These are phyloP conservation scores for Polypterus bichir DNA, from an alignment of 2,113 vertebrate species.

Conservation along the genomic window DNA sequence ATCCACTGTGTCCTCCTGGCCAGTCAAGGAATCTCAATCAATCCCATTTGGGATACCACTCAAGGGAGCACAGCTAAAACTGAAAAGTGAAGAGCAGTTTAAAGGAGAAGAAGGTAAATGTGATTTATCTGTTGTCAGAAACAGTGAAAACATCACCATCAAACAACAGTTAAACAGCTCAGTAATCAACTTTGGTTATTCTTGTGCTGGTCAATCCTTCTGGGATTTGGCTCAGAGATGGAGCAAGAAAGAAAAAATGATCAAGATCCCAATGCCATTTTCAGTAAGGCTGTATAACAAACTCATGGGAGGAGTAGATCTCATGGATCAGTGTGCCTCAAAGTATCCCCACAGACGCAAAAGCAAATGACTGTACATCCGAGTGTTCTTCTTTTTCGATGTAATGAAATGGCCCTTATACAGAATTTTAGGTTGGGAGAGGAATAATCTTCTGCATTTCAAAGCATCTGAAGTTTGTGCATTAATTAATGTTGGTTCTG, in stretches of 20 bases:
- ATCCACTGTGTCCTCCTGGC: too few relatives aligned
- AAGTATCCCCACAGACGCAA: slow-evolving; percentile 14
- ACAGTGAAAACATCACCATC: slow-evolving; percentile 14
- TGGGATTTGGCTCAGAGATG: slow-evolving; percentile 11
- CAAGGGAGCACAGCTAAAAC: slow-evolving; percentile 12
- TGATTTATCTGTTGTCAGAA: slow-evolving; percentile 15
- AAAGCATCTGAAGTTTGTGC: slow-evolving; percentile 15
- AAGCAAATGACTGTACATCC: slow-evolving; percentile 8
- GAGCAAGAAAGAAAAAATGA: slow-evolving; percentile 15
- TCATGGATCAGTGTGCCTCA: slow-evolving; percentile 12
- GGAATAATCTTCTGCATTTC: slow-evolving; percentile 13
- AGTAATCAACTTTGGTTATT: not conserved
- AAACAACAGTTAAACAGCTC: slow-evolving; percentile 13
- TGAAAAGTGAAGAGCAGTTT: slow-evolving; percentile 4
- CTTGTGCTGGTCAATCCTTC: slow-evolving; percentile 7
- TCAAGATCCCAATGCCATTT: slow-evolving; percentile 10
- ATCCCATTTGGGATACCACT: slow-evolving; percentile 9
- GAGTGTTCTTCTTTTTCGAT: slow-evolving; percentile 10
- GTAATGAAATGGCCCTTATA: slow-evolving; percentile 16
- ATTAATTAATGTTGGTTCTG: slow-evolving; percentile 14
- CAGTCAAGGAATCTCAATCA: slow-evolving; percentile 5
- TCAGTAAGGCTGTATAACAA: slow-evolving; percentile 7
- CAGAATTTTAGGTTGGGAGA: slow-evolving; percentile 8
- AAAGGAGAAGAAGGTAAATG: slow-evolving; percentile 13
- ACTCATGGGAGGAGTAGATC: slow-evolving; percentile 15